Base-by-base conservation (phyloP, 2,113 vertebrate genomes). In the Tetraodon nigroviridis region DNA sequence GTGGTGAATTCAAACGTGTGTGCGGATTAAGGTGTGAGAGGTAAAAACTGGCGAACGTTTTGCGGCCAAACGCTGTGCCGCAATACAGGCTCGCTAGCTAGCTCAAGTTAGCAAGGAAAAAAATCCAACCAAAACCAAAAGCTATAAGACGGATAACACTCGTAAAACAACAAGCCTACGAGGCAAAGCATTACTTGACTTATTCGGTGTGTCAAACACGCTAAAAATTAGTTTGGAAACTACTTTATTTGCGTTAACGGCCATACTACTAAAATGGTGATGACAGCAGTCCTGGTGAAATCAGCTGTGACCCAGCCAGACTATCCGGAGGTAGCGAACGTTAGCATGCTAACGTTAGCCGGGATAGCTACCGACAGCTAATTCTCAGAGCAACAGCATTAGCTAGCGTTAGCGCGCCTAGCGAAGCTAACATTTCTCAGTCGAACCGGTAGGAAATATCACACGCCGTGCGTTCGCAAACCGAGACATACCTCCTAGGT, bases 401-500 rank as follows among this genome's bases (percentile, higher is more conserved):
- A 70, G 65, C n/a, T 67, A 77, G 71, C 58, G 17, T 62, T 72
- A 76, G 69, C 65, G 51, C 57, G 44, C n/a, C 18, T 21, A 61
- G 60, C 21, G 64, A 70, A 68, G 58, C 48, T 52, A 14, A 47
- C 40, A 54, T 60, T 37, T 15, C 37, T 16, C 20, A 3, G 32
- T 56, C 22, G 62, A 74, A 46, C 61, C 52, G 44, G 66, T 4
- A 7, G 3, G 17, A 19, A n/a, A 60, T 61, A 53, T 52, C 52
- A 69, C 27, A 66, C 32, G 16, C 12, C 1, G 7, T 45, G 14
- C 15, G 2, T 6, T 24, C 19, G 18, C 19, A 3, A 16, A 42
- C 19, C 14, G 6, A 62, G 64, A 83, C 88, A 45, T 76, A 91
- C 90, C 88, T 85, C 76, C 61, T 40, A 59, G 57, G 54, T 66